Percentiles rank a stretch among this genome's conserved stretches.
Conservation (phyloP, 2,888 invertebrate genomes). For the Matsumyia berberina region DNA sequence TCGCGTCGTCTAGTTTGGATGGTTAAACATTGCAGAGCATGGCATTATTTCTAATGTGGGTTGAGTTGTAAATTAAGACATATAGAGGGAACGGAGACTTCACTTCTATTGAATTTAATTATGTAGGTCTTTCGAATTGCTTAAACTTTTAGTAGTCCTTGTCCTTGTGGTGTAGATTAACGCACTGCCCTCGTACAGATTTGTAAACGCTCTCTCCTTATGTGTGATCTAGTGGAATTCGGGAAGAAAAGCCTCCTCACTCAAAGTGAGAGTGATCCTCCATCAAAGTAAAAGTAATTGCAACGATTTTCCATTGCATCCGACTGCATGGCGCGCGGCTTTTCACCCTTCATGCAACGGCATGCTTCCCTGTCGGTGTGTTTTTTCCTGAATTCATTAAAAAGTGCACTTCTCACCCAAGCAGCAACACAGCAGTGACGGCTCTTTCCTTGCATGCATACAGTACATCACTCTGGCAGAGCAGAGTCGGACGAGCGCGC, state of each 20-base stretch:
- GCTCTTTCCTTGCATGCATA: constrained; percentile 57
- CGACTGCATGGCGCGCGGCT: background rate
- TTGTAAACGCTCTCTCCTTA: too few relatives aligned
- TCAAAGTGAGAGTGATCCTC: constrained; percentile 54
- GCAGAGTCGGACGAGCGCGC: constrained; percentile 9
- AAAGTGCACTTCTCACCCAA: constrained; percentile 43
- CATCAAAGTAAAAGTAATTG: constrained; percentile 11
- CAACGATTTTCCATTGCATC: background rate
- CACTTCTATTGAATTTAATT: too few relatives aligned
- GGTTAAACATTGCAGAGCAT: constrained; percentile 41
- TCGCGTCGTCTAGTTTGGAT: constrained; percentile 35
- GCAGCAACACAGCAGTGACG: background rate
- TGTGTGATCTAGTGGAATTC: background rate
- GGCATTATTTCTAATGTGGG: constrained; percentile 29
- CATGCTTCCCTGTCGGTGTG: background rate
- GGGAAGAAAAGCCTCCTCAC: background rate
- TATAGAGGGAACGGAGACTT: too few relatives aligned
- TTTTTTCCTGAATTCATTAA: constrained; percentile 35
- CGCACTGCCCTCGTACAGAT: too few relatives aligned
- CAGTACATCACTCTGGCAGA: constrained; percentile 56
- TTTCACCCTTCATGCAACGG: constrained; percentile 15
- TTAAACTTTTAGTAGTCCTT: too few relatives aligned
- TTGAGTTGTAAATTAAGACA: constrained; percentile 33
- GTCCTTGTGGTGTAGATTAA: too few relatives aligned
- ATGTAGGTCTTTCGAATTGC: too few relatives aligned